Evolutionary conservation across 1,140 invertebrate genomes (phyloP).

Genomic region (Prorops nasuta): DNA sequence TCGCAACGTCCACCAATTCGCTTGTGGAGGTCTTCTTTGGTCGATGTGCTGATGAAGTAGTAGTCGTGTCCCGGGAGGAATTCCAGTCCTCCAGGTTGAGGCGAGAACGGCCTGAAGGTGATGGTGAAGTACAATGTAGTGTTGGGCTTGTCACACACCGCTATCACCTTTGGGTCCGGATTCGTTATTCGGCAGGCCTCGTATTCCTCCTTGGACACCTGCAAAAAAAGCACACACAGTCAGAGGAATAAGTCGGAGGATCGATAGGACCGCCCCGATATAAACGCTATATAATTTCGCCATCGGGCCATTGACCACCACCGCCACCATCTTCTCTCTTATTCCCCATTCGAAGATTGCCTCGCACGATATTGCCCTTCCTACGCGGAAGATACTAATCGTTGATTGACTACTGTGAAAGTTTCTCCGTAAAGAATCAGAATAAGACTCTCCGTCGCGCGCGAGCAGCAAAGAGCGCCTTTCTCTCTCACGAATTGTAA

Average conservation of each 20-base stretch:
- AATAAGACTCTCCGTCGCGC: no score
- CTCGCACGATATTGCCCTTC: no score
- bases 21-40: conserved; percentile 85
- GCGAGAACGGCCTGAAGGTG: conserved; percentile 93
- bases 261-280: no score
- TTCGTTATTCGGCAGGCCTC: conserved; percentile 94
- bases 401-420: conserved; percentile 17
- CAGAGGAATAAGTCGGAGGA: no score
- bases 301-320: no score
- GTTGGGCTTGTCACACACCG: conserved; percentile 92
- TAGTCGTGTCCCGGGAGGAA: conserved; percentile 93
- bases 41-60: conserved; percentile 94
- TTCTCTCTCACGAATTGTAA: no score
- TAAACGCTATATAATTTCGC: no score
- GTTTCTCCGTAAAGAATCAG: no score
- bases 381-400: conserved; percentile 9
- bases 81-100: conserved; percentile 90
- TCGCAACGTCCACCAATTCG: conserved; percentile 87
- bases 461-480: no score
- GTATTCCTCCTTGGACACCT: conserved; percentile 91
- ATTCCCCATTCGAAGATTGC: no score
- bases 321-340: no score
- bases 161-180: conserved; percentile 88
- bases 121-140: conserved; percentile 95
- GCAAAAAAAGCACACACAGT: conserved; percentile 22